A percentile compares a stretch with the other conserved stretches of the same genome.
These are phyloP conservation scores for Enteromius anoplus DNA, from an alignment of 2,797 vertebrate species.

Conservation along the genomic window DNA sequence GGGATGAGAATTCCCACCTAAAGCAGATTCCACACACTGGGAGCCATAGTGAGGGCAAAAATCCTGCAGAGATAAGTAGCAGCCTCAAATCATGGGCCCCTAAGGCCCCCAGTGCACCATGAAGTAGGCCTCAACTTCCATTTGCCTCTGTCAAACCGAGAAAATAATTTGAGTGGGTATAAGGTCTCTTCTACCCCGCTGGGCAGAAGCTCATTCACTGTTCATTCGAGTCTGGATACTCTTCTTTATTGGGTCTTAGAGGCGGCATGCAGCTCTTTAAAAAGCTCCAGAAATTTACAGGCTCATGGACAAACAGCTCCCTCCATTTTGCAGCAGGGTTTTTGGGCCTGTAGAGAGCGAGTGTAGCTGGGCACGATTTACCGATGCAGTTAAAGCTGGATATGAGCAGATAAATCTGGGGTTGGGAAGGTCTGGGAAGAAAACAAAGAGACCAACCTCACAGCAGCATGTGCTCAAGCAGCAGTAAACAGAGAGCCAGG, in stretches of 20 bases:
- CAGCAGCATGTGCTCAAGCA: constrained; percentile 2
- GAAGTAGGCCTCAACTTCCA: background rate
- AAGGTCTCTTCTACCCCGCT: constrained; percentile 47
- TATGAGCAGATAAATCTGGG: constrained; percentile 58
- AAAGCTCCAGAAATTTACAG: constrained; percentile 56
- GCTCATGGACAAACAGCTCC: constrained; percentile 39
- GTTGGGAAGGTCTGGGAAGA: constrained; percentile 37
- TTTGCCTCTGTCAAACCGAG: constrained; percentile 13
- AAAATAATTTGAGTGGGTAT: constrained; percentile 55
- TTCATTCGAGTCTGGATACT: constrained; percentile 33
- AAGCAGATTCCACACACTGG: background rate
- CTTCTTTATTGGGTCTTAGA: constrained; percentile 49
- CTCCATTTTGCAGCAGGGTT: constrained; percentile 46
- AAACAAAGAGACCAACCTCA: constrained; percentile 35
- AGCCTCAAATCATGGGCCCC: constrained; percentile 7
- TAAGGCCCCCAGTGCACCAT: background rate
- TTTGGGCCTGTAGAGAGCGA: constrained; percentile 41
- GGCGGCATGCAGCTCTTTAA: constrained; percentile 47
- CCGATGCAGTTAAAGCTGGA: constrained; percentile 53
- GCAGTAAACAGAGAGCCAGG: constrained; percentile 37
- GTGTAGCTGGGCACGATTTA: constrained; percentile 51
- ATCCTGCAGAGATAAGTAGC: background rate
- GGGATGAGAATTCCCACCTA: background rate
- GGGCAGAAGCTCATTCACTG: constrained; percentile 49
- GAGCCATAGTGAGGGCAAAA: background rate